Base-by-base conservation (phyloP, 92 coral and sea anemone species). In the Metridium senile region DNA sequence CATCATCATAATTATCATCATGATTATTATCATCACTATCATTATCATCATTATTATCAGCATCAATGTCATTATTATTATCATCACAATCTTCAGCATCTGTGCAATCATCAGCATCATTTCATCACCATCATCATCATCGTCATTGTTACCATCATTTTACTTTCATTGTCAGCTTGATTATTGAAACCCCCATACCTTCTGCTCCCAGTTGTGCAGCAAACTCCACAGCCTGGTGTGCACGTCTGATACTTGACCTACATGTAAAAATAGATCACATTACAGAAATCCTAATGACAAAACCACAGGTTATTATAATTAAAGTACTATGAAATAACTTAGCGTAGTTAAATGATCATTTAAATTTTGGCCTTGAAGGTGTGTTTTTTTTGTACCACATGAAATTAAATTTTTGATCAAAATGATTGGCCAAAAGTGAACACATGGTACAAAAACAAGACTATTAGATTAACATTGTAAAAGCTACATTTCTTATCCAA, bases 211-310 rank as follows among this genome's bases (percentile, higher is more conserved):
- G 69, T 45, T 84, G 79, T 7, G 80, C 62, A 43, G 98, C 92
- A 79, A 89, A 89, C 28, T 94, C 97, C 43, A 87, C 97, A 0
- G 98, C 98, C 61, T 90, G 93, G 54, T 94, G 98, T 19, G 86
- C 88, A 56, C 98, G 68, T 70, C 98, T 84, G 17, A 94, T 73
- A 27, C 93, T 84, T 0, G 98, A 79, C 81, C 98, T 94, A 35
- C 2, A 71, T 11, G 54, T 20, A 70, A 43, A 62, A 27, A n/a
- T n/a, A n/a, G n/a, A n/a, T n/a, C n/a, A n/a, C n/a, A n/a, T n/a
- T n/a, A n/a, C n/a, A n/a, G n/a, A n/a, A n/a, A n/a, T n/a, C n/a
- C n/a, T n/a, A n/a, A n/a, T n/a, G n/a, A n/a, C n/a, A n/a, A n/a
- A n/a, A n/a, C n/a, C n/a, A n/a, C n/a, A n/a, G n/a, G n/a, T n/a